Conservation (phyloP, 2,797 vertebrate genomes). For the Platalea minor region DNA sequence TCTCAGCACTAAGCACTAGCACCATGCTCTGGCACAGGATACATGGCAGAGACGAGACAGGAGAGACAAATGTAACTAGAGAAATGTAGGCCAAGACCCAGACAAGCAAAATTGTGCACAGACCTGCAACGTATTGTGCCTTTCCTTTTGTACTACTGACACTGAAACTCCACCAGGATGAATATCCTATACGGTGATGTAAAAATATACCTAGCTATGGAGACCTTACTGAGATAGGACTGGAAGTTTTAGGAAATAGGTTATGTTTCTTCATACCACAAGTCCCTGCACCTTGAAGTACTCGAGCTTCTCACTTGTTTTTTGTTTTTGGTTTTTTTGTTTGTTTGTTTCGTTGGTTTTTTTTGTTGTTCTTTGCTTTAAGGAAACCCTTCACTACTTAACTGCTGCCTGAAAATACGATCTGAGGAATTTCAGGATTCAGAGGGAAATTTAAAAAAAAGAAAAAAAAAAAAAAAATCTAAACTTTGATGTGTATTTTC, state of each 20-base stretch:
- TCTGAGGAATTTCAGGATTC: background rate
- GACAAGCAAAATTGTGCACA: background rate
- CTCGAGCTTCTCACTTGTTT: rapidly evolving
- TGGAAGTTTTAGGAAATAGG: background rate
- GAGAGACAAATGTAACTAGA: background rate
- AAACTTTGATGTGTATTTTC: background rate
- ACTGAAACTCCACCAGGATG: background rate
- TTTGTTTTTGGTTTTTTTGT: rapidly evolving
- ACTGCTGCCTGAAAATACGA: background rate
- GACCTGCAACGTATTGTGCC: background rate
- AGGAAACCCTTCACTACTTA: background rate
- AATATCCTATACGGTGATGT: rapidly evolving
- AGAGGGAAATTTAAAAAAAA: background rate
- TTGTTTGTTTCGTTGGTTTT: background rate
- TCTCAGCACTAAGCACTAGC: background rate
- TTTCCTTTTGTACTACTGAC: background rate
- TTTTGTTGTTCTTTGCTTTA: background rate
- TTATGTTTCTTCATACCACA: background rate
- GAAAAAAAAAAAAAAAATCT: background rate
- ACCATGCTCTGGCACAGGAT: too few species aligned
- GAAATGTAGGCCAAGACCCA: background rate
- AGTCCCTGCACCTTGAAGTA: background rate
- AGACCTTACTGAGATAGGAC: background rate
- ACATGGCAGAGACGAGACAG: background rate
- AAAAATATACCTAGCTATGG: background rate